Conservation (phyloP, 2,888 invertebrate genomes). For the Meghimatium bilineatum region DNA sequence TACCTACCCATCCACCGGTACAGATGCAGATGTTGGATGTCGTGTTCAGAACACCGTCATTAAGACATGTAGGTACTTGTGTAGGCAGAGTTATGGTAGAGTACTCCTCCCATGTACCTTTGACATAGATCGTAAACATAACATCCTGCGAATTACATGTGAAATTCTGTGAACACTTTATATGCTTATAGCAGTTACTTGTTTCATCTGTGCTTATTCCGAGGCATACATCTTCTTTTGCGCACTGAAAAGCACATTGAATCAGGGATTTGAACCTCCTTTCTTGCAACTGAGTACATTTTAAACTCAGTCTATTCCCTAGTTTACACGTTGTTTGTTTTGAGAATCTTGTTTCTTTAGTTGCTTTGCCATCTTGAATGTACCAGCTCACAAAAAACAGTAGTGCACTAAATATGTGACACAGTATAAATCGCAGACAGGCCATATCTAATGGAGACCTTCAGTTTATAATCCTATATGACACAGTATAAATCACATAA, state of each 20-base stretch:
- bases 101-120: not conserved
- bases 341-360: not conserved
- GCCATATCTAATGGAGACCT: not conserved
- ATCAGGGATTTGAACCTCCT: not conserved
- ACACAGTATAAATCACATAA: no score
- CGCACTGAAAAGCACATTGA: not conserved
- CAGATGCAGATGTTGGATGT: not conserved
- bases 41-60: not conserved
- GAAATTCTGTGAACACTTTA: not conserved
- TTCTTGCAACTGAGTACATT: not conserved
- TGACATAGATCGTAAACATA: not conserved
- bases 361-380: not conserved
- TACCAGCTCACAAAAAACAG: not conserved
- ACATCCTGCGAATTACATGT: not conserved
- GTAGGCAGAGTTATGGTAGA: not conserved
- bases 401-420: not conserved
- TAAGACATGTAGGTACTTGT: not conserved
- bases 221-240: not conserved
- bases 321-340: not conserved
- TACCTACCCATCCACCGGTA: slow-evolving; percentile 1
- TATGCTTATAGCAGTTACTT: not conserved
- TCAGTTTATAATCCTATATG: not conserved
- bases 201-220: not conserved
- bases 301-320: not conserved
- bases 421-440: not conserved